Percentiles rank a stretch among this genome's conserved stretches.
Evolutionary conservation across 2,113 vertebrate species (phyloP).

Genomic region (Clarias batrachus): DNA sequence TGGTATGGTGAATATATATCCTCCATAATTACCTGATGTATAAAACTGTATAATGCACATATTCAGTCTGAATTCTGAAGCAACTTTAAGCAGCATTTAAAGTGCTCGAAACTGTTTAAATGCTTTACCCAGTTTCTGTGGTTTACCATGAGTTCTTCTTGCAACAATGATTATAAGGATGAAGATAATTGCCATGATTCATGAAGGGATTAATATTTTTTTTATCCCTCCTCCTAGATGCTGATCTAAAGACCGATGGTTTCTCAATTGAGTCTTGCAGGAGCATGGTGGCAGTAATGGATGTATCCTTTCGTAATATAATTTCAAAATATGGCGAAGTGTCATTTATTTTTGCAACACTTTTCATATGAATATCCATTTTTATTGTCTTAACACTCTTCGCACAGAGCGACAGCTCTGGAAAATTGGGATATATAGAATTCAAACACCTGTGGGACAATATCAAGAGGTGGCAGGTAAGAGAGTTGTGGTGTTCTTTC

Average conservation of each 20-base stretch:
- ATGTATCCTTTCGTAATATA: slow-evolving; percentile 80
- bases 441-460: slow-evolving; percentile 95
- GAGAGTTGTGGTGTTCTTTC: slow-evolving; percentile 20
- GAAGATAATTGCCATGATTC: neutral
- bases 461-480: slow-evolving; percentile 93
- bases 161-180: neutral
- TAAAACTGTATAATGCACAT: too few relatives aligned
- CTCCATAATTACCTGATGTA: neutral
- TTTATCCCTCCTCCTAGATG: slow-evolving; percentile 67
- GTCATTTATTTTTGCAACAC: neutral
- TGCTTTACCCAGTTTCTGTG: too few relatives aligned
- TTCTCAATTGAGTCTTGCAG: slow-evolving; percentile 92
- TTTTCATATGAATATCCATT: neutral
- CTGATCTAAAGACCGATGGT: slow-evolving; percentile 81
- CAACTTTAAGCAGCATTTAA: neutral
- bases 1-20: neutral
- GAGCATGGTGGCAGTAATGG: slow-evolving; percentile 95
- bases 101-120: neutral
- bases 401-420: slow-evolving; percentile 79
- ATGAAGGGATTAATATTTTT: neutral
- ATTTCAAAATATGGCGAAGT: neutral
- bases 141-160: neutral
- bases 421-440: slow-evolving; percentile 93
- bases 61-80: neutral
- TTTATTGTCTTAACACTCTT: slow-evolving; percentile 57